Evolutionary conservation across 2,888 invertebrate genomes (phyloP), one percentile per base, ranked within the genome.

Genomic region (Acleris cristana): DNA sequence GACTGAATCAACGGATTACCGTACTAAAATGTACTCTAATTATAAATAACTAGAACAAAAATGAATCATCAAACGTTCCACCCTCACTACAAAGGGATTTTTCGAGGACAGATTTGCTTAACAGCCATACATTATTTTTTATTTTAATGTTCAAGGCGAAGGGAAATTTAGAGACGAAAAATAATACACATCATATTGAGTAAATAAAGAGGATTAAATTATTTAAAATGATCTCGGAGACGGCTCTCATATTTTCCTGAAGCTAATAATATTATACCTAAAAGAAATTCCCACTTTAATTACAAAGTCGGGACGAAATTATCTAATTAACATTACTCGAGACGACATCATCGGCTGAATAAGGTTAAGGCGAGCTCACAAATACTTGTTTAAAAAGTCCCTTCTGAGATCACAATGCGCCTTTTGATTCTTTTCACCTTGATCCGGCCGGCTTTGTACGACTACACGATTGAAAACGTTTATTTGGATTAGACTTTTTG

Each of bases 311-410:
- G 79, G 82, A 85, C 82, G 79, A 80, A 84, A 84, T 85, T 81
- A 86, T 82, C 75, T 85, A 84, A 85, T 85, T 86, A 86, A 83
- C 82, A 82, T 84, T 82, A 84, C 78, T 80, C 70, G 74, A 75
- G 67, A 78, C 79, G 40, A 40, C 40, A 40, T 79, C 34, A 81
- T 79, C 74, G 81, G 79, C 75, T 79, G 81, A 85, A 85, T 82
- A 77, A 81, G 84, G 80, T 82, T 82, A 80, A 73, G 78, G 77
- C 73, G 76, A 80, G 82, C 76, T 82, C 79, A 81, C 78, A 81
- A 80, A 76, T 76, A 79, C 76, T 82, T 81, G 79, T 78, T 79
- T 78, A 81, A 81, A 79, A 79, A 73, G 75, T 72, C 76, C 74
- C 73, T 76, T 72, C 69, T 51, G 23, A 56, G 66, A 62, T 66